A percentile compares a stretch with the other conserved stretches of the same genome.
Conservation (phyloP, 1,140 invertebrate species). For the Ceratina japonica region DNA sequence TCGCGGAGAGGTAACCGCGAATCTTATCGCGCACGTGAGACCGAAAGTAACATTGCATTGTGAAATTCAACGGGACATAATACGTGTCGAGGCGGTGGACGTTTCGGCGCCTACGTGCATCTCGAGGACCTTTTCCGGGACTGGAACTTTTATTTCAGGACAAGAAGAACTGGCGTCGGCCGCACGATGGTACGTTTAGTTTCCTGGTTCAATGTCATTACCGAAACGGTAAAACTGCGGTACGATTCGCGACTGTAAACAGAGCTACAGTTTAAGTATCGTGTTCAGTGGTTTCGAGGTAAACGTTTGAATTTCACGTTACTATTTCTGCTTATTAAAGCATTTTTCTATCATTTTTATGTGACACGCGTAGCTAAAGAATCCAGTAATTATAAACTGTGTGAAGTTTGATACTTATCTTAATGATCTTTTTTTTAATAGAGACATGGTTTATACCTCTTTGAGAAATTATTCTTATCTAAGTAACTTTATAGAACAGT, state of each 20-base stretch:
- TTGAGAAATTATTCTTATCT: too few relatives aligned
- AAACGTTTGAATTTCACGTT: too few relatives aligned
- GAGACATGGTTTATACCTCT: too few relatives aligned
- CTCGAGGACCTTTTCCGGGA: background rate
- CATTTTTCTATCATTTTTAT: too few relatives aligned
- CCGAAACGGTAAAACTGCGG: background rate
- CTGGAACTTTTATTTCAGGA: slow-evolving; percentile 3
- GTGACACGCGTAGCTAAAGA: too few relatives aligned
- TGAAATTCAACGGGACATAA: slow-evolving; percentile 4
- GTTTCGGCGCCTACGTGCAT: background rate
- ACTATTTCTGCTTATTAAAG: too few relatives aligned
- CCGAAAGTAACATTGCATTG: background rate
- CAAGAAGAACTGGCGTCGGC: slow-evolving; percentile 19
- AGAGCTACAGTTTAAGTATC: background rate
- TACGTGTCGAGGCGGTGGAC: background rate
- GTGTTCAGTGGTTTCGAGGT: too few relatives aligned
- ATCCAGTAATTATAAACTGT: too few relatives aligned
- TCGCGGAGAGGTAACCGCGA: background rate
- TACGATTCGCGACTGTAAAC: background rate
- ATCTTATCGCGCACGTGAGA: background rate
- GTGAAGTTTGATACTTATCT: too few relatives aligned
- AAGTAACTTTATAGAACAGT: too few relatives aligned
- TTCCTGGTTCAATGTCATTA: background rate
- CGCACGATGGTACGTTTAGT: slow-evolving; percentile 34
- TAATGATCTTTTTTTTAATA: too few relatives aligned